These are phyloP conservation scores for Neoitamus cyanurus DNA, from an alignment of 2,888 invertebrate genomes.

Conservation along the genomic window DNA sequence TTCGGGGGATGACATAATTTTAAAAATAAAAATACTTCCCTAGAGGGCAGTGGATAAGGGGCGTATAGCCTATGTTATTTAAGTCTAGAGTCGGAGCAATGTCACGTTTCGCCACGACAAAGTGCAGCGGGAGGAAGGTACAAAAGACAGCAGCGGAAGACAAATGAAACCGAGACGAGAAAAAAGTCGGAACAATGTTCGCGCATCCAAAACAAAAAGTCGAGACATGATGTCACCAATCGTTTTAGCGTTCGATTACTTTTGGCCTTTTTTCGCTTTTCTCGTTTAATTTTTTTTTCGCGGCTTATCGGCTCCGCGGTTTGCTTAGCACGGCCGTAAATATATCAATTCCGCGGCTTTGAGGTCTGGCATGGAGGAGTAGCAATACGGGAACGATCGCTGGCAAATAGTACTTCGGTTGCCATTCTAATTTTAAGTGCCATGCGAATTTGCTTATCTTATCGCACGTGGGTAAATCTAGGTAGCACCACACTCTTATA, in stretches of 20 bases:
- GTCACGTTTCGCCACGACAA: not conserved
- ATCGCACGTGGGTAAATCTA: not conserved
- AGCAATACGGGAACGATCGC: not conserved
- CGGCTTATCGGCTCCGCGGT: not conserved
- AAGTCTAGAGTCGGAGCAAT: not conserved
- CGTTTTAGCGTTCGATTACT: conserved; percentile 1
- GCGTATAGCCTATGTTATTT: not conserved
- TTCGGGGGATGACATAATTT: not conserved
- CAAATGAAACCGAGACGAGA: not conserved
- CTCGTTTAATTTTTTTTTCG: not conserved
- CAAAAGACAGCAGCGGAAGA: not conserved
- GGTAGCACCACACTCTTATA: not conserved
- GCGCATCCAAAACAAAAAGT: not conserved
- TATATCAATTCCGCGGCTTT: not conserved
- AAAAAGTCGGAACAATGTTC: not conserved
- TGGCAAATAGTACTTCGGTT: not conserved
- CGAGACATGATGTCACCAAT: conserved; percentile 1
- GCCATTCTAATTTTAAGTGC: conserved; percentile 1
- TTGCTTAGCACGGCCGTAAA: not conserved
- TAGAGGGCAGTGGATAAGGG: not conserved
- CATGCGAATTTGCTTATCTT: not conserved
- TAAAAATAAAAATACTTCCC: not conserved
- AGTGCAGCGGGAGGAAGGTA: not conserved
- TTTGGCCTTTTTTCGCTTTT: not conserved
- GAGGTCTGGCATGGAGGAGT: not conserved